Percentiles rank a stretch among this genome's conserved stretches.
These are phyloP conservation scores for Zaprionus lineosus DNA, from an alignment of 2,888 invertebrate species.

Conservation along the genomic window DNA sequence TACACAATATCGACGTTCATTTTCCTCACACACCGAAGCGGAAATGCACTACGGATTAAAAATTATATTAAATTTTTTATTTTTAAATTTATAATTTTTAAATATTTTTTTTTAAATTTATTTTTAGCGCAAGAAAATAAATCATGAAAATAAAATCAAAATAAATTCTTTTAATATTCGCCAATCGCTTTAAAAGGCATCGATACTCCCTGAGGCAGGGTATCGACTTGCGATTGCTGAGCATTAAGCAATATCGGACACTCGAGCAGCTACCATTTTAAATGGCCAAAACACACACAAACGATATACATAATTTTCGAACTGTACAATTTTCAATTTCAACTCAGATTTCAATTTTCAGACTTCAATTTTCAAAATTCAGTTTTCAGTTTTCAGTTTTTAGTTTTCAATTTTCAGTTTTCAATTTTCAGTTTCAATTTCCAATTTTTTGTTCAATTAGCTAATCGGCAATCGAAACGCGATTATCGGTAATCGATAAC, in stretches of 20 bases:
- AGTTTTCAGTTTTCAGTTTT: too few species aligned
- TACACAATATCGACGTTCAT: not conserved
- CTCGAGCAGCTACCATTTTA: conserved; percentile 5
- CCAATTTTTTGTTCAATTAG: conserved; percentile 44
- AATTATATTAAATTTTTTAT: too few species aligned
- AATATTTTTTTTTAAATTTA: too few species aligned
- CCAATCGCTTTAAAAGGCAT: not conserved
- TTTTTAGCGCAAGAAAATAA: too few species aligned
- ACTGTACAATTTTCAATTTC: not conserved
- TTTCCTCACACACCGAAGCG: not conserved
- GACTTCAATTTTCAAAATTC: too few species aligned
- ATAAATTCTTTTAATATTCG: not conserved
- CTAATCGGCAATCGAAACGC: conserved; percentile 54
- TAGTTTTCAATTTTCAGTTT: too few species aligned
- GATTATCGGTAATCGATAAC: too few species aligned
- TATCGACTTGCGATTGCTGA: conserved; percentile 29
- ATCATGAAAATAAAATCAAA: too few species aligned
- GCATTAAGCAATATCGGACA: conserved; percentile 29
- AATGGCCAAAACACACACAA: conserved; percentile 11
- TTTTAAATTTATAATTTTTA: too few species aligned
- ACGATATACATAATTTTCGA: conserved; percentile 15
- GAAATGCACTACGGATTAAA: conserved; percentile 14
- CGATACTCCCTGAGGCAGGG: not conserved
- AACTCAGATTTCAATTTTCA: too few species aligned
- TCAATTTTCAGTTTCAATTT: conserved; percentile 31